Evolutionary conservation across 2,888 invertebrate genomes (phyloP), one percentile per base, ranked within the genome.

Genomic region (Agrilus cyanescens): DNA sequence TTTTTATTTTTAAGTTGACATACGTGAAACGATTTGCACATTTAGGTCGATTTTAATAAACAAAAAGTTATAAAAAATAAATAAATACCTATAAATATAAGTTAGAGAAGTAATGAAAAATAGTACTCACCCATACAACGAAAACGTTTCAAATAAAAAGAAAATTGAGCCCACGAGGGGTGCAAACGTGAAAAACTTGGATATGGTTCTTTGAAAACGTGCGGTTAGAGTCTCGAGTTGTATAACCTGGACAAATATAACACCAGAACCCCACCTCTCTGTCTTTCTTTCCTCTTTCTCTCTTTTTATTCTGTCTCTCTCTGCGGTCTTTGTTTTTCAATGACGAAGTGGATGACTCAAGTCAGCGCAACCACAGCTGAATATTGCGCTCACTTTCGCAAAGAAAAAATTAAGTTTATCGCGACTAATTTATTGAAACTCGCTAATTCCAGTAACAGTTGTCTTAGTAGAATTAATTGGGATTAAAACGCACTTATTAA

Each of bases 71-170:
- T 20, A 20, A 2, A n/a, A n/a, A n/a, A 20, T 30, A 41, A 37
- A 41, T 16, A n/a, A 25, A 37, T 12, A 7, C n/a, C 10, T 34
- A 35, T 12, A 33, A 33, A 35, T 16, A 12, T n/a, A 18, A 10
- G n/a, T 15, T 34, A 40, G 25, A 33, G 7, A 38, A 38, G 29
- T 30, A 31, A 38, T 25, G 15, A 25, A 29, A 37, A 15, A 16
- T 31, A 25, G 4, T 32, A 45, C 47, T 47, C 35, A 47, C 47
- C 47, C 47, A 47, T 47, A 47, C 47, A 47, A 47, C 47, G 39
- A 45, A 45, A 47, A 47, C 40, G 35, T 10, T 32, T 31, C 39
- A 47, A 47, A 47, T 47, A 47, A 47, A 47, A 47, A 43, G 31
- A 13, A 47, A 46, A 41, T 42, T 37, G 32, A 41, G 40, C 41